Percentiles rank a stretch among this genome's conserved stretches.
Conservation (phyloP, 2,888 invertebrate species). For the Sylvicola cinctus region DNA sequence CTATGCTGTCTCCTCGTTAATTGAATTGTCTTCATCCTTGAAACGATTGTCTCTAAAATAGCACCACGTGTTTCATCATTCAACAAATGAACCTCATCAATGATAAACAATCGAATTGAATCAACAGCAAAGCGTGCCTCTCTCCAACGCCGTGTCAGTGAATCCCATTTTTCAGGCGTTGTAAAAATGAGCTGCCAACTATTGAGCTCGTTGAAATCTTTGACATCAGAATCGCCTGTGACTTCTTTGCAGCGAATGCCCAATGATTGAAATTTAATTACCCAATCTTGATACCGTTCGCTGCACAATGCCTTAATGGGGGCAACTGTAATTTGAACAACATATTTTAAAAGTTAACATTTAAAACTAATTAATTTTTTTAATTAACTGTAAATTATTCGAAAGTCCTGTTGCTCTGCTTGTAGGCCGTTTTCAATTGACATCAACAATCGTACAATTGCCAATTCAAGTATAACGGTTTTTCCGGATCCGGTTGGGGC, state of each 20-base stretch:
- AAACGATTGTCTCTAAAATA: conserved; percentile 57
- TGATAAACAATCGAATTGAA: conserved; percentile 41
- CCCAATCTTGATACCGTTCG: conserved; percentile 53
- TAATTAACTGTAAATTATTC: conserved; percentile 62
- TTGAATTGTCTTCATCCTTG: conserved; percentile 59
- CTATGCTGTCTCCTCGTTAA: too few relatives aligned
- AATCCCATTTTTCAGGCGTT: conserved; percentile 75
- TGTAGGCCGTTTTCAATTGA: conserved; percentile 27
- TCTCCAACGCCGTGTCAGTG: conserved; percentile 51
- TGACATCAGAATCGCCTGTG: conserved; percentile 53
- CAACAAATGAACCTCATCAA: conserved; percentile 58
- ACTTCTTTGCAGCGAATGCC: conserved; percentile 45
- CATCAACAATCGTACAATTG: conserved; percentile 44
- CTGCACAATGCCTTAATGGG: conserved; percentile 61
- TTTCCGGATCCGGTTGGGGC: conserved; percentile 73
- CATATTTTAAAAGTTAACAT: conserved; percentile 3
- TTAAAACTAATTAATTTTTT: not conserved
- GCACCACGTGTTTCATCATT: conserved; percentile 52
- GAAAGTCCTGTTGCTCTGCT: conserved; percentile 29
- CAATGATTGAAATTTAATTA: conserved; percentile 38
- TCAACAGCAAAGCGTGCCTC: conserved; percentile 41
- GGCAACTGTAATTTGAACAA: conserved; percentile 34
- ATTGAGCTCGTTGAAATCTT: conserved; percentile 32
- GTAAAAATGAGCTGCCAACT: conserved; percentile 46
- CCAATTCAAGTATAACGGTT: conserved; percentile 64